Percentiles rank a stretch among this genome's conserved stretches.
Evolutionary conservation across 2,113 vertebrate genomes (phyloP).

Genomic region (Ptilonorhynchus violaceus): DNA sequence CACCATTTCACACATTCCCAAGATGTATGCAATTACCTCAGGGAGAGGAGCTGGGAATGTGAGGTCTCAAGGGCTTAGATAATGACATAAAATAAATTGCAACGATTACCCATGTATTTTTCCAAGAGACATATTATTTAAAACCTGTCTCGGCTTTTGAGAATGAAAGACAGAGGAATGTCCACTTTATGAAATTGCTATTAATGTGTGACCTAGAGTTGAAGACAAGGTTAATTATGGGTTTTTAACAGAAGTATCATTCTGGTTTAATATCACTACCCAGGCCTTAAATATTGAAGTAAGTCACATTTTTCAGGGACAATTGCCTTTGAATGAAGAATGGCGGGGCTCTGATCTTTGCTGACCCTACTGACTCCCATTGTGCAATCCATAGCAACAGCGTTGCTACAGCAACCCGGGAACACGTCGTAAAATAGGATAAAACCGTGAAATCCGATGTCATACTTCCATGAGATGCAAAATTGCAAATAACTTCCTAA

Average conservation of each 20-base stretch:
- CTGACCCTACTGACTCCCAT: conserved; percentile 77
- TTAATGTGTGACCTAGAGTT: conserved; percentile 77
- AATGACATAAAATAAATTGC: conserved; percentile 91
- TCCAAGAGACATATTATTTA: conserved; percentile 79
- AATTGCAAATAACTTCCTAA: conserved; percentile 68
- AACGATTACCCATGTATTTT: conserved; percentile 82
- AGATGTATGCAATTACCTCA: conserved; percentile 75
- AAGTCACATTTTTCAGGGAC: conserved; percentile 82
- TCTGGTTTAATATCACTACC: conserved; percentile 80
- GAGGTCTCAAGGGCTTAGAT: conserved; percentile 77
- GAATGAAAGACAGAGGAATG: conserved; percentile 80
- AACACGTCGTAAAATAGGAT: conserved; percentile 55
- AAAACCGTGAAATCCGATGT: conserved; percentile 80
- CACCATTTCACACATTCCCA: conserved; percentile 72
- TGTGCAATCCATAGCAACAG: conserved; percentile 79
- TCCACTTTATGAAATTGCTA: conserved; percentile 85
- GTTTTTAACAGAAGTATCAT: conserved; percentile 82
- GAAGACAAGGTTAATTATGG: conserved; percentile 84
- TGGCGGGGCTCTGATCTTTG: conserved; percentile 87
- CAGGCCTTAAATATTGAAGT: conserved; percentile 81
- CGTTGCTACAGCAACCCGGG: conserved; percentile 80
- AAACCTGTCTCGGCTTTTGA: conserved; percentile 72
- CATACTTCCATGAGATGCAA: conserved; percentile 72
- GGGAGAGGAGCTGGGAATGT: conserved; percentile 69
- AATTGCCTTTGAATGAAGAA: conserved; percentile 91